These are phyloP conservation scores for Carcharodon carcharias DNA, from an alignment of 2,797 vertebrate genomes.

Conservation along the genomic window DNA sequence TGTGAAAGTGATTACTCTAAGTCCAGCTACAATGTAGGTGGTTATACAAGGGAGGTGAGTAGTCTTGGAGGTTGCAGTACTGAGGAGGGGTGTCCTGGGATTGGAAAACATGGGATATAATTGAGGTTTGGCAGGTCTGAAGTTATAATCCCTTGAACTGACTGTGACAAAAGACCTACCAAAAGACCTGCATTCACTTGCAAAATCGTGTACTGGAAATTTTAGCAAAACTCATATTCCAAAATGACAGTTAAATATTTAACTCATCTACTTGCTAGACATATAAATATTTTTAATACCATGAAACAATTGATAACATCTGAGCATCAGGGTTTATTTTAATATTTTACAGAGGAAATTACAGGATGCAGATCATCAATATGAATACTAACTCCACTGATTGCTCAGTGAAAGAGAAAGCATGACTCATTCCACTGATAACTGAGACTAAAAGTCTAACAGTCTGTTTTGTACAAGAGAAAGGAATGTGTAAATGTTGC, in stretches of 20 bases:
- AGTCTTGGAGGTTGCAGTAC: neutral
- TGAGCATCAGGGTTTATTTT: neutral
- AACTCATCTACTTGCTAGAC: neutral
- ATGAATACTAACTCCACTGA: neutral
- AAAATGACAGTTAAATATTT: neutral
- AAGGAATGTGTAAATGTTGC: neutral
- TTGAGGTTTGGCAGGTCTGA: neutral
- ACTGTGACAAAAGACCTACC: neutral
- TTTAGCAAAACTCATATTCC: neutral
- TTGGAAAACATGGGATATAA: neutral
- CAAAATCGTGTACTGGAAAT: neutral
- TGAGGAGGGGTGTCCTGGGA: neutral
- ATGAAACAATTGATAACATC: slow-evolving; percentile 21
- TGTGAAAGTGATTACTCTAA: neutral
- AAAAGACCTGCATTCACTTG: neutral
- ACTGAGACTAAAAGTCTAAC: neutral
- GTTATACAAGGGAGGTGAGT: neutral
- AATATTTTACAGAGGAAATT: slow-evolving; percentile 14
- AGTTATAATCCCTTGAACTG: neutral
- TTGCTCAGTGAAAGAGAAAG: neutral
- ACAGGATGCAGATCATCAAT: neutral
- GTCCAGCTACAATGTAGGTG: neutral
- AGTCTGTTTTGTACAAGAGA: neutral
- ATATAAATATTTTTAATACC: neutral
- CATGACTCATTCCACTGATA: neutral